Percentiles rank a stretch among this genome's conserved stretches.
phyloP scores from a whole-genome alignment of 2,888 invertebrate species.

The Trichacis sp. region DNA sequence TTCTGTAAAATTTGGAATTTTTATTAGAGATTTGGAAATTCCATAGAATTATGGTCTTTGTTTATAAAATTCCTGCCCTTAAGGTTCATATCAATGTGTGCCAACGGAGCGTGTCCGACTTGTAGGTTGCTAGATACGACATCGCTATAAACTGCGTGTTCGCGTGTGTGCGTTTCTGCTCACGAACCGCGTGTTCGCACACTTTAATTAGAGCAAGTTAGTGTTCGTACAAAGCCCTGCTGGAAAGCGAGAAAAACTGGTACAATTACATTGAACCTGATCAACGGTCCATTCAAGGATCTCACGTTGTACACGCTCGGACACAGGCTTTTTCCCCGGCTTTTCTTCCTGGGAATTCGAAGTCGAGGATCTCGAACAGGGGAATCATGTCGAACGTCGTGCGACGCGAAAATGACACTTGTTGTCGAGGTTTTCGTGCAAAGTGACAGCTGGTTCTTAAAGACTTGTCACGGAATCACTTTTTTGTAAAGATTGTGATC shows the following conservation, averaged over 20 bases:
- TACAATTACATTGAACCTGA: conserved; percentile 51
- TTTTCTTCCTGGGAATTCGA: conserved; percentile 17
- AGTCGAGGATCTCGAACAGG: neutral
- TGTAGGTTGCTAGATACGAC: conserved; percentile 46
- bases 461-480: no score
- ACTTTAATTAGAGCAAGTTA: conserved; percentile 62
- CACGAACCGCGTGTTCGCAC: conserved; percentile 50
- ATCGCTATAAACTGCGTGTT: conserved; percentile 12
- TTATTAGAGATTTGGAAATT: no score
- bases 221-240: conserved; percentile 54
- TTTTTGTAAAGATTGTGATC: no score
- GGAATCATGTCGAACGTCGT: no score
- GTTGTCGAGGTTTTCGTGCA: no score
- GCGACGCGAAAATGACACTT: no score
- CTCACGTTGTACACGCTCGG: conserved; percentile 8
- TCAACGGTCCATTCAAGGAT: conserved; percentile 44
- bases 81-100: conserved; percentile 61
- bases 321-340: conserved; percentile 31
- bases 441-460: no score
- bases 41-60: no score
- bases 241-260: conserved; percentile 49
- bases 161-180: conserved; percentile 22
- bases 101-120: conserved; percentile 58
- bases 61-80: no score
- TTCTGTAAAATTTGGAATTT: no score